Percentiles rank a stretch among this genome's conserved stretches.
These are phyloP conservation scores for Poecile atricapillus DNA, from an alignment of 2,113 vertebrate species.

Conservation along the genomic window DNA sequence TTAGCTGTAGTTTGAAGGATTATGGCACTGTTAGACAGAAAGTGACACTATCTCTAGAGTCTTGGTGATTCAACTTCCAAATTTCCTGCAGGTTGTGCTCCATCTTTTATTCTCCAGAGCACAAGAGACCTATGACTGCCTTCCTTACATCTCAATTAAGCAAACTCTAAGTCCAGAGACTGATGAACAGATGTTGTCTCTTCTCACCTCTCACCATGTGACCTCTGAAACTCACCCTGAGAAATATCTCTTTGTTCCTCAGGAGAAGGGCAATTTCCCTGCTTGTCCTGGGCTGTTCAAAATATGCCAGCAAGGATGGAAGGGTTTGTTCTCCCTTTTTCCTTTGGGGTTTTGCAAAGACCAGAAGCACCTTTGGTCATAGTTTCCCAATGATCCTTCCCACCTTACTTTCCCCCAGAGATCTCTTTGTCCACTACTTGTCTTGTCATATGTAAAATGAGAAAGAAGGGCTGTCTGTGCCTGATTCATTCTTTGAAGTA, in stretches of 20 bases:
- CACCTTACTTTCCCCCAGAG: not conserved
- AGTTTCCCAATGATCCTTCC: not conserved
- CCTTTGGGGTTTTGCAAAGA: not conserved
- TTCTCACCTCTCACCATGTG: not conserved
- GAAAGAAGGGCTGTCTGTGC: not conserved
- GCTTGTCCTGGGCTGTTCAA: not conserved
- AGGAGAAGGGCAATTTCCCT: not conserved
- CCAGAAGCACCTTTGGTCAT: not conserved
- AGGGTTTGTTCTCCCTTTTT: not conserved
- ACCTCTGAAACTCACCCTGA: not conserved
- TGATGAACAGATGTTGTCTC: not conserved
- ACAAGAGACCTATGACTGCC: not conserved
- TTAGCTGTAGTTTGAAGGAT: not conserved
- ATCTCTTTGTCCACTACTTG: not conserved
- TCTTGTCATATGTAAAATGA: not conserved
- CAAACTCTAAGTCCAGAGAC: not conserved
- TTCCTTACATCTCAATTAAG: not conserved
- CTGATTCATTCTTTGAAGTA: not conserved
- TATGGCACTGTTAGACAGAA: not conserved
- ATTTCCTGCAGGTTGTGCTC: not conserved
- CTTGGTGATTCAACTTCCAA: fast-evolving
- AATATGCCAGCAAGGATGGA: not conserved
- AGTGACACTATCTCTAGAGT: not conserved
- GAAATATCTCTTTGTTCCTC: not conserved
- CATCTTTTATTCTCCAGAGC: not conserved